A percentile compares a stretch with the other conserved stretches of the same genome.
These are phyloP conservation scores for Bombus polaris DNA, from an alignment of 1,140 invertebrate species.

Conservation along the genomic window DNA sequence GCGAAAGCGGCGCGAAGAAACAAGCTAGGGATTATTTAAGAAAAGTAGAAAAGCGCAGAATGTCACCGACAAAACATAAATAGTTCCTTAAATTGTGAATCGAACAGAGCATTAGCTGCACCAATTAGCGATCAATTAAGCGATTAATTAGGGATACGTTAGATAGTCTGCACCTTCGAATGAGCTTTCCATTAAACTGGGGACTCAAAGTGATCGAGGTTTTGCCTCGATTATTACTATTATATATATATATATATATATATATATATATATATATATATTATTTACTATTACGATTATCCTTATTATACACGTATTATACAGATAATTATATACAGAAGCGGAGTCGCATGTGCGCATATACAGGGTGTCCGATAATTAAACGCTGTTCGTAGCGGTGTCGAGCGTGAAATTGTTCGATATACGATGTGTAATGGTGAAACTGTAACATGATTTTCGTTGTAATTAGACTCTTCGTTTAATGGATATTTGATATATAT, in stretches of 20 bases:
- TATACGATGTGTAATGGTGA: neutral
- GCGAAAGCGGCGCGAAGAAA: neutral
- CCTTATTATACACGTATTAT: constrained; percentile 46
- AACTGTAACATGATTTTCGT: neutral
- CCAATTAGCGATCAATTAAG: constrained; percentile 35
- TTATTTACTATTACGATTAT: constrained; percentile 28
- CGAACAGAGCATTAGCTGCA: constrained; percentile 46
- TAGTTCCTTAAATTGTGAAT: constrained; percentile 52
- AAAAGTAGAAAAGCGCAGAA: neutral
- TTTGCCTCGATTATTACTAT: constrained; percentile 28
- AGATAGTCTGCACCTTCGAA: constrained; percentile 38
- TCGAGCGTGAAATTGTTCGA: neutral
- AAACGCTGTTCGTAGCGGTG: neutral
- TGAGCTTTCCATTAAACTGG: constrained; percentile 56
- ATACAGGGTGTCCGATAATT: constrained; percentile 26
- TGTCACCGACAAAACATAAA: constrained; percentile 26
- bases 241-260: constrained; percentile 36
- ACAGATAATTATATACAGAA: constrained; percentile 36
- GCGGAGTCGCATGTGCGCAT: neutral
- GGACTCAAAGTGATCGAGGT: constrained; percentile 53
- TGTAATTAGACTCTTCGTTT: neutral
- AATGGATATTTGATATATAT: neutral
- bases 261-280: constrained; percentile 33
- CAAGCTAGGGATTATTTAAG: neutral
- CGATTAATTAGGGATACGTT: constrained; percentile 6